Evolutionary conservation across 2,797 vertebrate genomes (phyloP).

Genomic region (Eulemur rubriventer): DNA sequence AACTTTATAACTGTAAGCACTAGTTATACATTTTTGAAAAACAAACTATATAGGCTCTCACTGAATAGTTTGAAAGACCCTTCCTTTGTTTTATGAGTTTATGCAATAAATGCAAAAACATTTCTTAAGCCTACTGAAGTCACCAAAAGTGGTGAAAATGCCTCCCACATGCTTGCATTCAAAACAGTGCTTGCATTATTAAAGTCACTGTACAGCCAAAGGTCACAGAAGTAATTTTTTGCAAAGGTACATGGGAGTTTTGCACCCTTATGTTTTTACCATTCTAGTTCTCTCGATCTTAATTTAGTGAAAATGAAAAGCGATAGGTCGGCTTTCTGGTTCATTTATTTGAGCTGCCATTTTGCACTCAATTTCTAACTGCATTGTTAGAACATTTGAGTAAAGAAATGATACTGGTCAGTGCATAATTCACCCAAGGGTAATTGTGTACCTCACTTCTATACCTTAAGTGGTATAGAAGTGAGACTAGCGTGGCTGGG

Average conservation of each 20-base stretch:
- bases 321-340: neutral
- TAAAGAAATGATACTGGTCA: neutral
- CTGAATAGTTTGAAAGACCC: conserved; percentile 12
- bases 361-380: neutral
- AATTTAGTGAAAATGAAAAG: conserved; percentile 36
- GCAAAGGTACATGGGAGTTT: neutral
- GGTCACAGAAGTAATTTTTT: conserved; percentile 28
- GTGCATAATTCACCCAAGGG: neutral
- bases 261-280: neutral
- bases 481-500: too few species aligned
- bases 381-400: neutral
- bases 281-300: conserved; percentile 39
- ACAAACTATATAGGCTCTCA: conserved; percentile 28
- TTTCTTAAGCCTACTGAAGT: neutral
- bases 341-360: conserved; percentile 27
- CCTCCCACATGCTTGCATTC: neutral
- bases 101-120: conserved; percentile 24
- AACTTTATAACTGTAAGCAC: conserved; percentile 21
- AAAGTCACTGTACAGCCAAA: neutral
- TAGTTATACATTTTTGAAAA: conserved; percentile 52
- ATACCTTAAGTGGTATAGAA: neutral
- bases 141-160: neutral
- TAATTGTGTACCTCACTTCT: neutral
- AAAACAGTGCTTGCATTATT: neutral
- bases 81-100: conserved; percentile 41